phyloP scores from a whole-genome alignment of 2,797 vertebrate species.

The Poeciliopsis presidionis region DNA sequence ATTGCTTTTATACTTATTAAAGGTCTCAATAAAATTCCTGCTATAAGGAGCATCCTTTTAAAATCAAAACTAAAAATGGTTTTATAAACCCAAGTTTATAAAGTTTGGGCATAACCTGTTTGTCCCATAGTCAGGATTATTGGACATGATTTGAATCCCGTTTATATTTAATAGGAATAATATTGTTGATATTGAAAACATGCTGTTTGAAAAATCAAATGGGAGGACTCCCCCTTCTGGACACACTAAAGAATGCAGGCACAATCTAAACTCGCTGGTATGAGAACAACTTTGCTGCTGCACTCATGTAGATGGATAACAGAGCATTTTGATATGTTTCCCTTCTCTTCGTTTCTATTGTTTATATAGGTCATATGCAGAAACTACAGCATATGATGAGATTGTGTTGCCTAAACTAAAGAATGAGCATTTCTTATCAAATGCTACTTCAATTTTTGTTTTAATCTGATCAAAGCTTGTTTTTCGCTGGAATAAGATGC shows the following conservation, averaged over 20 bases:
- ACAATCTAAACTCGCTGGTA: not conserved
- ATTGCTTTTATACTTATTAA: not conserved
- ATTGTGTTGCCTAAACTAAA: not conserved
- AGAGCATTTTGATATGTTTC: not conserved
- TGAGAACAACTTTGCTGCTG: not conserved
- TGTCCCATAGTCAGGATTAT: not conserved
- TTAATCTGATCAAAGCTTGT: not conserved
- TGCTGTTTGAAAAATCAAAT: not conserved
- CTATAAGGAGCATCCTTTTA: too few relatives aligned
- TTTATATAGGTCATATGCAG: not conserved
- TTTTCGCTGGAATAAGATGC: not conserved
- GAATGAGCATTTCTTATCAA: not conserved
- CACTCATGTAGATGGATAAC: not conserved
- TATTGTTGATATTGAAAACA: not conserved
- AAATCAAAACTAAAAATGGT: not conserved
- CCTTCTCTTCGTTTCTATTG: not conserved
- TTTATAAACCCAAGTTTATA: not conserved
- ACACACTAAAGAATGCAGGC: not conserved
- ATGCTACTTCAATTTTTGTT: not conserved
- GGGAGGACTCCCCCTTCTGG: not conserved
- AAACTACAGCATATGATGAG: not conserved
- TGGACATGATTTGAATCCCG: not conserved
- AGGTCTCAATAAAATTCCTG: not conserved
- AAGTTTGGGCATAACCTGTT: not conserved
- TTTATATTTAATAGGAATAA: not conserved